A percentile compares a stretch with the other conserved stretches of the same genome.
These are phyloP conservation scores for Harpegnathos saltator DNA, from an alignment of 1,140 invertebrate genomes.

Conservation along the genomic window DNA sequence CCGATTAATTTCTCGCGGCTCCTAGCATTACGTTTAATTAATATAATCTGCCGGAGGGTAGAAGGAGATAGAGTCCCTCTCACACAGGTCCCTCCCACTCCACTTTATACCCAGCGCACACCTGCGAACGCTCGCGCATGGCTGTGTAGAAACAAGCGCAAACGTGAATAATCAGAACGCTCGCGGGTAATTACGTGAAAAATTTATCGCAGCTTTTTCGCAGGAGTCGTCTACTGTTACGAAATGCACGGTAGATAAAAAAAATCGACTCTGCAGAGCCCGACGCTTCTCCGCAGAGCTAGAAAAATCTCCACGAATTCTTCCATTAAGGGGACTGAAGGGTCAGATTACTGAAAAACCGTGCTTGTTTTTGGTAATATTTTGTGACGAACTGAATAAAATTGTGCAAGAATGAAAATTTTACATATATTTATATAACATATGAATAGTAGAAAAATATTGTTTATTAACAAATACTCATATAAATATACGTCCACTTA, in stretches of 20 bases:
- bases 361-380: too few species aligned
- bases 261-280: too few species aligned
- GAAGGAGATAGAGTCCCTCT: constrained; percentile 36
- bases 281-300: not conserved
- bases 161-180: not conserved
- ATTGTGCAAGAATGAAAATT: too few species aligned
- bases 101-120: constrained; percentile 27
- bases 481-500: too few species aligned
- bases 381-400: too few species aligned
- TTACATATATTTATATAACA: too few species aligned
- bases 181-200: not conserved
- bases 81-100: too few species aligned
- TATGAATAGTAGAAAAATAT: too few species aligned
- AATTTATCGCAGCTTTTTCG: constrained; percentile 2
- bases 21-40: constrained; percentile 76
- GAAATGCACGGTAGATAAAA: too few species aligned
- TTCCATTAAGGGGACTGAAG: too few species aligned
- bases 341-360: too few species aligned
- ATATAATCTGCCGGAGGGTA: constrained; percentile 66
- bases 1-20: constrained; percentile 74
- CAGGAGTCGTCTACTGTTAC: not conserved
- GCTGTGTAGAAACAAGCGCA: constrained; percentile 21
- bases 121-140: constrained; percentile 17
- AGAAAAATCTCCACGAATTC: not conserved
- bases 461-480: too few species aligned